phyloP scores from a whole-genome alignment of 2,888 invertebrate species.

The Gnatocerus cornutus region DNA sequence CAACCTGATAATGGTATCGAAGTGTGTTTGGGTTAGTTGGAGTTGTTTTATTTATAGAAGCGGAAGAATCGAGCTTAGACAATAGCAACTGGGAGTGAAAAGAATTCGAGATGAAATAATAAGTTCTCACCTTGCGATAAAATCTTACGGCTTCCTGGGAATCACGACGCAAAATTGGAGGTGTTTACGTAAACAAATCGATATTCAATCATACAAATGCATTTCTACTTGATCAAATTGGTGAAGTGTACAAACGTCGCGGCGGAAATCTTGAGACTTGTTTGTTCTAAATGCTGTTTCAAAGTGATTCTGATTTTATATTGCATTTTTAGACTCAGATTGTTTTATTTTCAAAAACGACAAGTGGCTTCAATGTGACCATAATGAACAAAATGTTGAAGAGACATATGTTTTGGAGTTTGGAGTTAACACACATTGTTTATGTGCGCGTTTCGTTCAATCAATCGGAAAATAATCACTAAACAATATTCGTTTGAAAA shows the following conservation, averaged over 20 bases:
- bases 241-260: slow-evolving; percentile 34
- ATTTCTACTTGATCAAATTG: slow-evolving; percentile 57
- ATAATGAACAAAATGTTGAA: too few relatives aligned
- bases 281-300: slow-evolving; percentile 4
- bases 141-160: background rate
- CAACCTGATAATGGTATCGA: slow-evolving; percentile 18
- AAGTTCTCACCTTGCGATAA: background rate
- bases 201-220: slow-evolving; percentile 68
- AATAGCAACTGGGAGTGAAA: background rate
- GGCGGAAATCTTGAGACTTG: background rate
- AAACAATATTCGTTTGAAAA: too few relatives aligned
- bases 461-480: too few relatives aligned
- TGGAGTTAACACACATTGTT: background rate
- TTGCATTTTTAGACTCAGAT: too few relatives aligned
- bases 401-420: too few relatives aligned
- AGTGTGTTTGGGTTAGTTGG: slow-evolving; percentile 20
- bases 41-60: background rate
- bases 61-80: background rate
- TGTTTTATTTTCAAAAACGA: too few relatives aligned
- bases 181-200: slow-evolving; percentile 66
- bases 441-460: too few relatives aligned
- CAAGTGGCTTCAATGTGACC: too few relatives aligned
- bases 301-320: too few relatives aligned
- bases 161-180: slow-evolving; percentile 53
- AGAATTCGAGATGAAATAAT: background rate